A percentile compares a stretch with the other conserved stretches of the same genome.
Evolutionary conservation across 2,888 invertebrate genomes (phyloP).

Genomic region (Campaea margaritaria): DNA sequence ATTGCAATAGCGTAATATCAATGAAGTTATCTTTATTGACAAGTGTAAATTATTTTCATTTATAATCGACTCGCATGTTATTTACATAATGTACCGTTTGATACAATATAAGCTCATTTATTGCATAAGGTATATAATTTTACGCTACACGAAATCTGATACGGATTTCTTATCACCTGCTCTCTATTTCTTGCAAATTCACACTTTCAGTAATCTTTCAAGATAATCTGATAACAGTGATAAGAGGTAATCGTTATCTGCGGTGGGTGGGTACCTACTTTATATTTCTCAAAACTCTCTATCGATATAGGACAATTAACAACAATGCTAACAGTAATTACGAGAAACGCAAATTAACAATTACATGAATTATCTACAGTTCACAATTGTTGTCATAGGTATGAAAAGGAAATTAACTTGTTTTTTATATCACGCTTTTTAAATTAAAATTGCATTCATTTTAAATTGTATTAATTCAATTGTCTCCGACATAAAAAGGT

Average conservation of each 20-base stretch:
- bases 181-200: constrained; percentile 22
- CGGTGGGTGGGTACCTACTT: too few species aligned
- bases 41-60: constrained; percentile 6
- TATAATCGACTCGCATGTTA: constrained; percentile 1
- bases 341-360: constrained; percentile 9
- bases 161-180: constrained; percentile 15
- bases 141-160: constrained; percentile 20
- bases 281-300: constrained; percentile 20
- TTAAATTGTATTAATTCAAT: constrained; percentile 12
- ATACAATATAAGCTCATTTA: constrained; percentile 17
- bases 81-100: constrained; percentile 8
- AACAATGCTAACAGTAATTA: constrained; percentile 7
- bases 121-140: constrained; percentile 15
- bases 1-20: constrained; percentile 15
- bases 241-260: constrained; percentile 18
- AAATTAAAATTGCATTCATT: constrained; percentile 2
- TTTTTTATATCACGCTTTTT: too few species aligned
- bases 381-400: too few species aligned
- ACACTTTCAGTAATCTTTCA: constrained; percentile 23
- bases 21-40: constrained; percentile 20
- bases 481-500: constrained; percentile 3
- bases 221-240: constrained; percentile 24
- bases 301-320: constrained; percentile 13
- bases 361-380: constrained; percentile 7
- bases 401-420: background rate